Conservation (phyloP, 2,888 invertebrate genomes). For the Acanthococcus lagerstroemiae region DNA sequence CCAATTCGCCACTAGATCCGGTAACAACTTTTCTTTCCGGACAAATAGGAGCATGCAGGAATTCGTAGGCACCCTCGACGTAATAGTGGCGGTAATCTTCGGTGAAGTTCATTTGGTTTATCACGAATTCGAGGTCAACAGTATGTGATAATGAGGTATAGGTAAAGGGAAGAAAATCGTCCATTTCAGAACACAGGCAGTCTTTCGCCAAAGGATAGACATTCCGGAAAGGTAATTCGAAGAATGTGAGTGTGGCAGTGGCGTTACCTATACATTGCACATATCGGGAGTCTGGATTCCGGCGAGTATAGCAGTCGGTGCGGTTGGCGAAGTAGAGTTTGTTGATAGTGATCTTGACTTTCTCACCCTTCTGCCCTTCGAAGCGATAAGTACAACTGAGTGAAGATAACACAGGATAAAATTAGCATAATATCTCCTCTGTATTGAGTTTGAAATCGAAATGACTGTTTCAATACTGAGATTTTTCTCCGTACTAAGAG, state of each 20-base stretch:
- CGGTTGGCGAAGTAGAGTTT: slow-evolving; percentile 55
- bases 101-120: slow-evolving; percentile 69
- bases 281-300: slow-evolving; percentile 56
- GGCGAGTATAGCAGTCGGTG: slow-evolving; percentile 48
- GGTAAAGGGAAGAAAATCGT: slow-evolving; percentile 52
- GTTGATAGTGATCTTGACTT: slow-evolving; percentile 64
- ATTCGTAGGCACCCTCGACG: slow-evolving; percentile 76
- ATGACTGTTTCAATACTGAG: not conserved
- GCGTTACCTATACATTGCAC: slow-evolving; percentile 61
- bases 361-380: slow-evolving; percentile 72
- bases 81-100: slow-evolving; percentile 77
- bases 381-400: slow-evolving; percentile 76
- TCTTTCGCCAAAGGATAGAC: slow-evolving; percentile 49
- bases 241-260: slow-evolving; percentile 57
- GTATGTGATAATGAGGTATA: slow-evolving; percentile 65
- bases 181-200: slow-evolving; percentile 61
- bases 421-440: not conserved
- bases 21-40: slow-evolving; percentile 57
- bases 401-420: slow-evolving; percentile 33
- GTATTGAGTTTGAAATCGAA: too few species aligned
- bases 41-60: slow-evolving; percentile 62
- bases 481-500: too few species aligned
- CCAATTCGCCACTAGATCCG: slow-evolving; percentile 68
- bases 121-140: slow-evolving; percentile 70
- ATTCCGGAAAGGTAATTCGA: slow-evolving; percentile 35